These are phyloP conservation scores for Siniperca scherzeri DNA, from an alignment of 2,797 vertebrate genomes.

Conservation along the genomic window DNA sequence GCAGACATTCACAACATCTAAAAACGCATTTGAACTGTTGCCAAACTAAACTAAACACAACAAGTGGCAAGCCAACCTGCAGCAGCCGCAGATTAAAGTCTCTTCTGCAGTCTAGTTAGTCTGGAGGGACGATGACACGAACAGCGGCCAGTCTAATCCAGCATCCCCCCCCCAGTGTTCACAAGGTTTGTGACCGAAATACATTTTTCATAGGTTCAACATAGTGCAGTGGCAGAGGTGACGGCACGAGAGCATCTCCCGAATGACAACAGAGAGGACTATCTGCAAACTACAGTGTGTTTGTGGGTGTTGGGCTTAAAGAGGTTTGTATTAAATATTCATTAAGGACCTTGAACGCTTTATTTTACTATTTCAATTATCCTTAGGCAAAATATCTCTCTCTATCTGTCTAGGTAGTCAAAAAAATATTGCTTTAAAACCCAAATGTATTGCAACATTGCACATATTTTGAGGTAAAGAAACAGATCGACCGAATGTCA, in stretches of 20 bases:
- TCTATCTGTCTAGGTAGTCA: background rate
- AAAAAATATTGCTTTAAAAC: background rate
- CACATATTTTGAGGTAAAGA: background rate
- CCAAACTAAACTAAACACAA: background rate
- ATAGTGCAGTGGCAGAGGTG: background rate
- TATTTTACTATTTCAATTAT: background rate
- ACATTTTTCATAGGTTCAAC: slow-evolving; percentile 40
- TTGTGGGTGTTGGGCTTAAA: background rate
- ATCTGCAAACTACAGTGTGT: slow-evolving; percentile 18
- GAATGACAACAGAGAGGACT: slow-evolving; percentile 1
- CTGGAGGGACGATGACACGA: slow-evolving; percentile 18
- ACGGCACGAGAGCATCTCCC: background rate
- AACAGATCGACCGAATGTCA: background rate
- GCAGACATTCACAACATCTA: background rate
- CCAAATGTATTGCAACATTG: background rate
- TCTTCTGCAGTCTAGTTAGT: background rate
- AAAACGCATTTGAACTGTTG: too few species aligned
- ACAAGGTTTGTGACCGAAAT: slow-evolving; percentile 22
- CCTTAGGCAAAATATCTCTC: background rate
- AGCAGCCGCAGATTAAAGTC: background rate
- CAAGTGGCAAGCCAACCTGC: background rate
- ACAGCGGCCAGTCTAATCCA: slow-evolving; percentile 46
- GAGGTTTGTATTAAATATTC: slow-evolving; percentile 17
- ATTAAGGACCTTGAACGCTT: background rate
- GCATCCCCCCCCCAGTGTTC: background rate